These are phyloP conservation scores for Drosophila erecta DNA, from an alignment of 1,140 invertebrate species.

Conservation along the genomic window DNA sequence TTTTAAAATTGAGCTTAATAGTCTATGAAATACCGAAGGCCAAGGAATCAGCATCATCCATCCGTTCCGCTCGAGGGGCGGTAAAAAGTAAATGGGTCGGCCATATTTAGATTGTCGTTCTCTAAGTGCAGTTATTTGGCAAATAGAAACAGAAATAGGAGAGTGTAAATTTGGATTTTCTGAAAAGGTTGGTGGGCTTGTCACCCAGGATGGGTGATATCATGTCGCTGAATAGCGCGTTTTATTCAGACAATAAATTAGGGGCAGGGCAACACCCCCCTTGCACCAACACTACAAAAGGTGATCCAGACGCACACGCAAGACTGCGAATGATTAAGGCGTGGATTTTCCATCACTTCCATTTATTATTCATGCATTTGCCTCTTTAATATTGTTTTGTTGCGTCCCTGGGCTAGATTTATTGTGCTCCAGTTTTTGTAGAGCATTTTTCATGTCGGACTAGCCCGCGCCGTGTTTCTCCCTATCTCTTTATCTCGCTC, in stretches of 20 bases:
- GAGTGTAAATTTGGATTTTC: conserved; percentile 51
- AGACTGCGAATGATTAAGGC: background rate
- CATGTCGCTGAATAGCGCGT: conserved; percentile 19
- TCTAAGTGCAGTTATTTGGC: conserved; percentile 46
- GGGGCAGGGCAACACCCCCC: background rate
- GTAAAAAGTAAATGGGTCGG: conserved; percentile 66
- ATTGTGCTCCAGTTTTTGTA: conserved; percentile 3
- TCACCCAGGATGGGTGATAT: conserved; percentile 48
- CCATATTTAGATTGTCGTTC: conserved; percentile 68
- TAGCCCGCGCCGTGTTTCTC: conserved; percentile 7
- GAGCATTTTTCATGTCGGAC: conserved; percentile 20
- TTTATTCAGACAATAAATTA: conserved; percentile 19
- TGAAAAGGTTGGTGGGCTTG: conserved; percentile 43
- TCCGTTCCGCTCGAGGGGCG: conserved; percentile 55
- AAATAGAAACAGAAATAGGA: conserved; percentile 64
- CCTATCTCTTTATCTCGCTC: background rate
- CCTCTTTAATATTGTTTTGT: background rate
- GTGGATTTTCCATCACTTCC: background rate
- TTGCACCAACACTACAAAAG: background rate
- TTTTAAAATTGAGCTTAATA: conserved; percentile 74
- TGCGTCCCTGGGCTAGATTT: background rate
- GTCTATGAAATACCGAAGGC: conserved; percentile 51
- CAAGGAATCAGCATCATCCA: conserved; percentile 35
- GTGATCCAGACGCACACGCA: conserved; percentile 41
- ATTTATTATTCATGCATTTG: background rate